Evolutionary conservation across 2,888 invertebrate species (phyloP).

Genomic region (Dermolepida albohirtum): DNA sequence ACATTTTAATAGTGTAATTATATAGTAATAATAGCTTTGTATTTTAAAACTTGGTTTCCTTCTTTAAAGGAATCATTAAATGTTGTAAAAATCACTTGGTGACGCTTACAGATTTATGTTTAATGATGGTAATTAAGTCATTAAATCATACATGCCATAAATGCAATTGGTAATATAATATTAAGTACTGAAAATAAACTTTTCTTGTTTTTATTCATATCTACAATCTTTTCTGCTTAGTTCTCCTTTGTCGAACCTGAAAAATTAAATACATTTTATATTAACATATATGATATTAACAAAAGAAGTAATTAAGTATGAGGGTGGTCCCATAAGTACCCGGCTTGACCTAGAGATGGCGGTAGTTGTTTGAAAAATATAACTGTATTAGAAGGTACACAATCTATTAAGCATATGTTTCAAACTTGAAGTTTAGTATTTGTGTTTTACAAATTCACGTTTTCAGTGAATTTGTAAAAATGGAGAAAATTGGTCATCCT

Average conservation of each 20-base stretch:
- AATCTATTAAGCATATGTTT: too few relatives aligned
- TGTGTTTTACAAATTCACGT: too few relatives aligned
- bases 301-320: too few relatives aligned
- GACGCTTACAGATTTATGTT: conserved; percentile 38
- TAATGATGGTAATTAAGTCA: conserved; percentile 4
- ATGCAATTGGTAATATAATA: conserved; percentile 36
- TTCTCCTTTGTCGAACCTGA: conserved; percentile 50
- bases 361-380: too few relatives aligned
- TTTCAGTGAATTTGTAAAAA: too few relatives aligned
- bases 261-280: conserved; percentile 48
- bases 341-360: too few relatives aligned
- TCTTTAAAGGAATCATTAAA: conserved; percentile 15
- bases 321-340: too few relatives aligned
- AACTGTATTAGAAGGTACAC: too few relatives aligned
- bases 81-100: conserved; percentile 49
- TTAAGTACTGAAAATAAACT: conserved; percentile 41
- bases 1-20: conserved; percentile 5
- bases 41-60: conserved; percentile 6
- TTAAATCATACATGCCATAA: conserved; percentile 28
- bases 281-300: too few relatives aligned
- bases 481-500: too few relatives aligned
- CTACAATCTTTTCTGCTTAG: conserved; percentile 39
- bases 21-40: conserved; percentile 38
- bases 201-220: conserved; percentile 28
- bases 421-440: too few relatives aligned